Conservation (phyloP, 2,888 invertebrate genomes). For the Hydraecia micacea region DNA sequence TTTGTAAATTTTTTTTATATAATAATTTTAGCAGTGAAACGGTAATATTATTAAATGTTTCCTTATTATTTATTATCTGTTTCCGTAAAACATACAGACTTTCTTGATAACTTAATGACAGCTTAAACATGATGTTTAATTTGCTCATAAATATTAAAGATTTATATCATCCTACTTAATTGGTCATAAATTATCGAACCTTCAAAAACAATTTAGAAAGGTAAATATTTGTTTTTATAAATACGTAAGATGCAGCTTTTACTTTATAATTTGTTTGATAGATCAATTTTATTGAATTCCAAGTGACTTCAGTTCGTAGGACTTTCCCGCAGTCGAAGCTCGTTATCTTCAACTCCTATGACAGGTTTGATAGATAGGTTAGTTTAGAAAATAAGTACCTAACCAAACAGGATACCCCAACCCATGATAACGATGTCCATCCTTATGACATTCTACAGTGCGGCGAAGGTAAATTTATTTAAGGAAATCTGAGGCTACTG, state of each 20-base stretch:
- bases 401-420: conserved; percentile 85
- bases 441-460: conserved; percentile 73
- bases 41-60: conserved; percentile 1
- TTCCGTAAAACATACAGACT: conserved; percentile 26
- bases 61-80: conserved; percentile 27
- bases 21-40: not conserved
- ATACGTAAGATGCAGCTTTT: conserved; percentile 12
- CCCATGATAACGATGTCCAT: conserved; percentile 83
- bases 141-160: conserved; percentile 57
- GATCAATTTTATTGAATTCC: conserved; percentile 37
- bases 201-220: conserved; percentile 28
- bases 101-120: conserved; percentile 29
- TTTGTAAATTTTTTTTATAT: too few species aligned
- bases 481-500: conserved; percentile 73
- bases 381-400: conserved; percentile 79
- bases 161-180: conserved; percentile 57
- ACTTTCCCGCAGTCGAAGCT: conserved; percentile 69
- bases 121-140: conserved; percentile 30
- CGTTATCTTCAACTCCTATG: conserved; percentile 83
- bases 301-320: conserved; percentile 34
- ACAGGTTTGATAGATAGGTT: conserved; percentile 87
- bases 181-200: conserved; percentile 49
- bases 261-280: conserved; percentile 27
- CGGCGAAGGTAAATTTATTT: conserved; percentile 69
- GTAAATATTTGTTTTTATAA: conserved; percentile 41